phyloP scores from a whole-genome alignment of 2,797 vertebrate genomes.

The Enteromius mattozi region DNA sequence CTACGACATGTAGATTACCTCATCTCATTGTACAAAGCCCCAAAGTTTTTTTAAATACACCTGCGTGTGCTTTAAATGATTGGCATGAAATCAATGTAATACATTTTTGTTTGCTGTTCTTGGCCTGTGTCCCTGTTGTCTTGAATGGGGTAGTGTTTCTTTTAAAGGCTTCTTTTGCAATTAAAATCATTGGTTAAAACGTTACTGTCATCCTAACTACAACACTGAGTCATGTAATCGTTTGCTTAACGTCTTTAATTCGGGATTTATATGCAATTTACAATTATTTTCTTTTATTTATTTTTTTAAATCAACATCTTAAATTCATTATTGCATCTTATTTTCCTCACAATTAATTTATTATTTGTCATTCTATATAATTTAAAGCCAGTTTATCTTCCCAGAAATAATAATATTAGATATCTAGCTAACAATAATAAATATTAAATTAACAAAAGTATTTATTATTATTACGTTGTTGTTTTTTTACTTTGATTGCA shows the following conservation, averaged over 20 bases:
- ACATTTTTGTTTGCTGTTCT: conserved; percentile 76
- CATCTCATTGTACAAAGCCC: conserved; percentile 70
- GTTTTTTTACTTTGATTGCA: background rate
- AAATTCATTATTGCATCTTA: background rate
- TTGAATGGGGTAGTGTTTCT: conserved; percentile 76
- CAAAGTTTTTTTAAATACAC: conserved; percentile 72
- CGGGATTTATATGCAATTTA: background rate
- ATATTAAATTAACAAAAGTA: background rate
- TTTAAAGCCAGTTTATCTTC: background rate
- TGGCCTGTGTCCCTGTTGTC: conserved; percentile 72
- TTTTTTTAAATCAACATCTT: no score
- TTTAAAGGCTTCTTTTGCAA: conserved; percentile 60
- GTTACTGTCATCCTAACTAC: conserved; percentile 73
- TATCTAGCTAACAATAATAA: background rate
- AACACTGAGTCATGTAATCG: conserved; percentile 72
- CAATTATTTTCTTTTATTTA: background rate
- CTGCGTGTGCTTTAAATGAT: conserved; percentile 76
- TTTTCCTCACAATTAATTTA: background rate
- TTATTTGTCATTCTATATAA: background rate
- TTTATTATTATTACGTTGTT: background rate
- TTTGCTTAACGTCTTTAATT: conserved; percentile 64
- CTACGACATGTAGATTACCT: conserved; percentile 70
- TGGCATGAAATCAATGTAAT: conserved; percentile 76
- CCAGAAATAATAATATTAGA: background rate
- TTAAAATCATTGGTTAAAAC: conserved; percentile 71